A percentile compares a stretch with the other conserved stretches of the same genome.
These are phyloP conservation scores for Panzeria rudis DNA, from an alignment of 2,888 invertebrate species.

Conservation along the genomic window DNA sequence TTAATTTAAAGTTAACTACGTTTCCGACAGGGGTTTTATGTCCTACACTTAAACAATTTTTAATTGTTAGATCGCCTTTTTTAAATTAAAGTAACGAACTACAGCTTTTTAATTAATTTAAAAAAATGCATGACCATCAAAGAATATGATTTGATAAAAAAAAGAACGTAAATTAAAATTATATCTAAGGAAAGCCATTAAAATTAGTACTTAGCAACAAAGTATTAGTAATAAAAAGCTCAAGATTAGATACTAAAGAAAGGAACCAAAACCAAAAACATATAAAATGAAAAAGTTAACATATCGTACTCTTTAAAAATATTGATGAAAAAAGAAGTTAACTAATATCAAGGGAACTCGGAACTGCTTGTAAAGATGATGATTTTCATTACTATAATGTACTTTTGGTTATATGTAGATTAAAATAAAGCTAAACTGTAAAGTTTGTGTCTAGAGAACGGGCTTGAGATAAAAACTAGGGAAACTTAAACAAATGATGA, in stretches of 20 bases:
- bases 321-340: background rate
- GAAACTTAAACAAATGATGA: conserved; percentile 74
- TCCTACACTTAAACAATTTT: too few species aligned
- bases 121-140: too few species aligned
- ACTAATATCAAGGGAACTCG: conserved; percentile 19
- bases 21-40: too few species aligned
- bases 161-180: background rate
- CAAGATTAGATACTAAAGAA: background rate
- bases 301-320: conserved; percentile 58
- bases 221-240: conserved; percentile 7
- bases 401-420: background rate
- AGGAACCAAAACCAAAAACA: conserved; percentile 40
- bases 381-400: background rate
- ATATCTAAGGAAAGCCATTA: background rate
- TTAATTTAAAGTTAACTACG: too few species aligned
- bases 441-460: conserved; percentile 20
- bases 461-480: conserved; percentile 1
- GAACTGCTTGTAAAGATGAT: conserved; percentile 28
- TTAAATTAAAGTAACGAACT: too few species aligned
- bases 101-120: too few species aligned
- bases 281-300: background rate
- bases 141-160: background rate
- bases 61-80: too few species aligned
- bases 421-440: conserved; percentile 11
- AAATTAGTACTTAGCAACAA: background rate